Evolutionary conservation across 2,888 invertebrate species (phyloP).

Genomic region (Cacoxenus indagator): DNA sequence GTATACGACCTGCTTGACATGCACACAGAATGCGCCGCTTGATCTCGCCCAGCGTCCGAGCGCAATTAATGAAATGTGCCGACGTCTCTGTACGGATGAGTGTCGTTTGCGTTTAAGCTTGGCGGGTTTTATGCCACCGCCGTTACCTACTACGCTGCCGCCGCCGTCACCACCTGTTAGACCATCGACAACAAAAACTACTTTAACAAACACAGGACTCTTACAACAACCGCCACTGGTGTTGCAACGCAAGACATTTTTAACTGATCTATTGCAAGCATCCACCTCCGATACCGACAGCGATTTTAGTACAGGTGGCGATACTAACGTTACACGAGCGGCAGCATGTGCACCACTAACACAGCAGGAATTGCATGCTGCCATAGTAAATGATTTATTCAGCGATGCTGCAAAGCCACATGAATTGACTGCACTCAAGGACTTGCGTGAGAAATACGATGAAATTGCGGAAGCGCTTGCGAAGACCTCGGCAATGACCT

Average conservation of each 20-base stretch:
- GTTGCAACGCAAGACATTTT: conserved; percentile 54
- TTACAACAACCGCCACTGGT: conserved; percentile 42
- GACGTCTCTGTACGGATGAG: conserved; percentile 60
- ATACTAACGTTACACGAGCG: conserved; percentile 10
- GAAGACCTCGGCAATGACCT: conserved; percentile 74
- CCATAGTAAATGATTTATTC: conserved; percentile 22
- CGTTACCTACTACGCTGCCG: no score
- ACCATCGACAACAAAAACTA: neutral
- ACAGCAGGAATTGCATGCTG: conserved; percentile 25
- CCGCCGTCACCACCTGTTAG: no score
- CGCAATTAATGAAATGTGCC: conserved; percentile 64
- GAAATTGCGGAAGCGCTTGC: conserved; percentile 75
- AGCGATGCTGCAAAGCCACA: conserved; percentile 32
- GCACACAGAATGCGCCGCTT: conserved; percentile 43
- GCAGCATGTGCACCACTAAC: conserved; percentile 13
- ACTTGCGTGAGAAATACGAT: conserved; percentile 71
- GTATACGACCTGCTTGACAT: conserved; percentile 56
- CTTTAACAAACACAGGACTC: neutral
- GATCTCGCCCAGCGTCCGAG: conserved; percentile 36
- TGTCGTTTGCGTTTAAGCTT: conserved; percentile 55
- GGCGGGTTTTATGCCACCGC: conserved; percentile 36
- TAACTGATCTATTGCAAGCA: conserved; percentile 48
- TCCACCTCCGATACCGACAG: conserved; percentile 34
- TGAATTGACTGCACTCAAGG: conserved; percentile 56
- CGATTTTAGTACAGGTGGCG: conserved; percentile 12